Percentiles rank a stretch among this genome's conserved stretches.
These are phyloP conservation scores for Diplodus puntazzo DNA, from an alignment of 2,797 vertebrate genomes.

Conservation along the genomic window DNA sequence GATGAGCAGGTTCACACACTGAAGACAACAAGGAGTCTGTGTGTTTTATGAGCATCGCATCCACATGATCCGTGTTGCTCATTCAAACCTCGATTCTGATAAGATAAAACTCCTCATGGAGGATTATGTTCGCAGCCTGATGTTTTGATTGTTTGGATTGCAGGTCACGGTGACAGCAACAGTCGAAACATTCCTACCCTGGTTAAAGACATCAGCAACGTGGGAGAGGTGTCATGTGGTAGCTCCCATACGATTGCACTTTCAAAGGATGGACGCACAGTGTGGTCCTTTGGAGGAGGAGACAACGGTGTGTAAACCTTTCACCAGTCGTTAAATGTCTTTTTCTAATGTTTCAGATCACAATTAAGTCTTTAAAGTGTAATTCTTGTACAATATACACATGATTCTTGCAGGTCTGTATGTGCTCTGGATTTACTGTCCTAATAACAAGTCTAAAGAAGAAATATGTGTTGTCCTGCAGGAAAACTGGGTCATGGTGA, in stretches of 20 bases:
- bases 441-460: not conserved
- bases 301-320: slow-evolving; percentile 83
- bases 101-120: not conserved
- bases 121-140: not conserved
- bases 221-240: slow-evolving; percentile 88
- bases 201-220: slow-evolving; percentile 90
- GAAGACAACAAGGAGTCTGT: too few species aligned
- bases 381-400: not conserved
- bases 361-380: not conserved
- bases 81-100: not conserved
- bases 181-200: slow-evolving; percentile 88
- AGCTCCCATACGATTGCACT: slow-evolving; percentile 89
- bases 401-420: too few species aligned
- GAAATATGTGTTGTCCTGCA: slow-evolving; percentile 53
- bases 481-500: slow-evolving; percentile 90
- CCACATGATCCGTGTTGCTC: too few species aligned
- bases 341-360: not conserved
- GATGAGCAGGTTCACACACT: too few species aligned
- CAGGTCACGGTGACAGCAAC: slow-evolving; percentile 90
- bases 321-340: not conserved
- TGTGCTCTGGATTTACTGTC: not conserved
- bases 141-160: not conserved
- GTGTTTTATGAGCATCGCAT: too few species aligned
- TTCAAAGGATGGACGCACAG: slow-evolving; percentile 88
- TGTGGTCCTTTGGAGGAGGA: slow-evolving; percentile 90